A percentile compares a stretch with the other conserved stretches of the same genome.
phyloP scores from a whole-genome alignment of 2,888 invertebrate species.

The Margaritifera margaritifera region DNA sequence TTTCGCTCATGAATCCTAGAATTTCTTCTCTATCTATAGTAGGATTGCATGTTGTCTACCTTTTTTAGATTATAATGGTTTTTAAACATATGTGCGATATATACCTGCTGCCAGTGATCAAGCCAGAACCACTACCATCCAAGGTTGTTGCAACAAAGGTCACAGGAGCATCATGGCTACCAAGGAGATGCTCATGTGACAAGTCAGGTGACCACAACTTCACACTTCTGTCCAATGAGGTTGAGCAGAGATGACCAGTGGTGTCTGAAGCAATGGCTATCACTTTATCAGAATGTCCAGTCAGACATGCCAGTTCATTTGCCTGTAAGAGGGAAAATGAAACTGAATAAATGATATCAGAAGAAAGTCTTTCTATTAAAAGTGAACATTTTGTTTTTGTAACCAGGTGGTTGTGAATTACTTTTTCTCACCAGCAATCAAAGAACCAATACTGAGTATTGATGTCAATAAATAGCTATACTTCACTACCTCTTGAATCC shows the following conservation, averaged over 20 bases:
- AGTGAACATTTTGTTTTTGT: no score
- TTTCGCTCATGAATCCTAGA: no score
- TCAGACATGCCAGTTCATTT: constrained; percentile 61
- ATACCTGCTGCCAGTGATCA: constrained; percentile 61
- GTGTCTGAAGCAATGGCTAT: constrained; percentile 56
- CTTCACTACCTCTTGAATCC: no score
- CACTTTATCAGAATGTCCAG: constrained; percentile 68
- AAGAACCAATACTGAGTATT: no score
- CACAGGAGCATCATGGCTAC: constrained; percentile 56
- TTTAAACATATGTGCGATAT: not conserved
- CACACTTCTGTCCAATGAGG: constrained; percentile 62
- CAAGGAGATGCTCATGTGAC: constrained; percentile 26
- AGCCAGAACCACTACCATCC: constrained; percentile 6
- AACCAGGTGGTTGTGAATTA: no score
- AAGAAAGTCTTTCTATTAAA: no score
- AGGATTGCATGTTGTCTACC: no score
- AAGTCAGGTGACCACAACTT: constrained; percentile 62
- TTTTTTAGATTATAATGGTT: not conserved
- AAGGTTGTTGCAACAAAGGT: constrained; percentile 44
- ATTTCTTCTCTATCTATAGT: no score
- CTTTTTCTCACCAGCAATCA: no score
- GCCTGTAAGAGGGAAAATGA: constrained; percentile 45
- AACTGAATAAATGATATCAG: no score
- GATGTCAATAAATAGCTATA: no score
- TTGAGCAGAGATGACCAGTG: constrained; percentile 57